Evolutionary conservation across 2,888 invertebrate genomes (phyloP).

Genomic region (Mellilla xanthometata): DNA sequence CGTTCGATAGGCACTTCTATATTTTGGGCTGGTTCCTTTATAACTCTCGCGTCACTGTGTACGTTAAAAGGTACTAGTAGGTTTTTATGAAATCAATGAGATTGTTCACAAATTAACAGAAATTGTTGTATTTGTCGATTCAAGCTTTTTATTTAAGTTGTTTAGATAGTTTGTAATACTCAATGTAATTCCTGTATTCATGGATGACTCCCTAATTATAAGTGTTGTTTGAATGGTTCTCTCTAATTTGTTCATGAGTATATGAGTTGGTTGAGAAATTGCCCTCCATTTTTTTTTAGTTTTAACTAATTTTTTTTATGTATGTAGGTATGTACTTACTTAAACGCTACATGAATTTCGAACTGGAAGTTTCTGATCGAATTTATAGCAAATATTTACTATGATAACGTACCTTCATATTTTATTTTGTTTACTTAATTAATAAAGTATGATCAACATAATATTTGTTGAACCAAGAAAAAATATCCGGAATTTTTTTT

Average conservation of each 20-base stretch:
- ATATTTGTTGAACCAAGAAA: no score
- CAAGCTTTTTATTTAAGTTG: neutral
- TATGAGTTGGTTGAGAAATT: slow-evolving; percentile 36
- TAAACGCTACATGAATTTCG: no score
- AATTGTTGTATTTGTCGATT: neutral
- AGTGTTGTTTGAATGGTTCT: slow-evolving; percentile 28
- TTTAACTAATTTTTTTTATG: slow-evolving; percentile 28
- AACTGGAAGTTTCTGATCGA: no score
- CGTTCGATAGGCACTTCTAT: neutral
- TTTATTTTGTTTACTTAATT: no score
- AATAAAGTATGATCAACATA: no score
- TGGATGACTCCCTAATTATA: slow-evolving; percentile 39
- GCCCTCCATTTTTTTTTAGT: slow-evolving; percentile 34
- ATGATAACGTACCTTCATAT: no score
- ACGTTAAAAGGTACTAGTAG: no score
- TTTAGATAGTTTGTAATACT: slow-evolving; percentile 10
- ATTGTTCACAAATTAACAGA: no score
- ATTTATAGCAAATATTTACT: no score
- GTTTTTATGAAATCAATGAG: no score
- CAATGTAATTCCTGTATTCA: slow-evolving; percentile 41
- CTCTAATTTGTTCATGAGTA: slow-evolving; percentile 45
- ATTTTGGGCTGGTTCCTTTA: slow-evolving; percentile 6
- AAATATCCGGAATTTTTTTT: no score
- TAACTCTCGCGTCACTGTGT: no score
- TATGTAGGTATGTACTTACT: neutral